Base-by-base conservation (phyloP, 2,888 invertebrate genomes). In the Nemapogon koenigi region DNA sequence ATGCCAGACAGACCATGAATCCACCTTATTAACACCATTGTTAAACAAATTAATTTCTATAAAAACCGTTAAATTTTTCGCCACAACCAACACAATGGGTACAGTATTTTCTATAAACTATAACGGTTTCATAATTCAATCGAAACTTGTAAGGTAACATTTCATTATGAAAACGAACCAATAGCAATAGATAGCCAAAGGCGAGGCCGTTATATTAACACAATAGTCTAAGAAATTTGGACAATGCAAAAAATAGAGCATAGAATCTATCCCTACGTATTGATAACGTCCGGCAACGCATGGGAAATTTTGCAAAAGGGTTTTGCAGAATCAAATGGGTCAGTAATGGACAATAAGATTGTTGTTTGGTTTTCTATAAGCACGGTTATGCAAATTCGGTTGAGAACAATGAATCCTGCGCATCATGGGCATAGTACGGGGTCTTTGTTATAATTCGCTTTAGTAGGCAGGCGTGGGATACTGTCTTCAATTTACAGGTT, bases 201-300 rank as follows among this genome's bases (percentile, higher is more conserved):
- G 72, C 72, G 56, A 68, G 62, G 68, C 59, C 57, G 62, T 67
- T 62, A 48, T 49, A 50, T 53, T 53, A 44, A 19, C 33, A n/a
- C n/a, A n/a, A n/a, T 19, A 19, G 18, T 33, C 19, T 19, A 33
- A 33, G 19, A 33, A 33, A 33, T 28, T 33, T 14, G 75, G 75
- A 75, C 76, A 76, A 78, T 71, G 76, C 75, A 72, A 76, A 76
- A 72, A 69, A 37, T 72, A 52, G 75, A 75, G 72, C 73, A 65
- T 60, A 65, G 62, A 61, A 64, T 63, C 63, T 51, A 59, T 63
- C 65, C 45, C 65, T 65, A 63, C 53, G 52, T 48, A 43, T 50
- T 40, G 42, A 40, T 37, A 35, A 22, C 18, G 13, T 16, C 10
- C 16, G 15, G 43, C 70, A 76, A 75, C 16, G 15, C 28, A 37